Base-by-base conservation (phyloP, 2,113 vertebrate genomes). In the Hyaena hyaena region DNA sequence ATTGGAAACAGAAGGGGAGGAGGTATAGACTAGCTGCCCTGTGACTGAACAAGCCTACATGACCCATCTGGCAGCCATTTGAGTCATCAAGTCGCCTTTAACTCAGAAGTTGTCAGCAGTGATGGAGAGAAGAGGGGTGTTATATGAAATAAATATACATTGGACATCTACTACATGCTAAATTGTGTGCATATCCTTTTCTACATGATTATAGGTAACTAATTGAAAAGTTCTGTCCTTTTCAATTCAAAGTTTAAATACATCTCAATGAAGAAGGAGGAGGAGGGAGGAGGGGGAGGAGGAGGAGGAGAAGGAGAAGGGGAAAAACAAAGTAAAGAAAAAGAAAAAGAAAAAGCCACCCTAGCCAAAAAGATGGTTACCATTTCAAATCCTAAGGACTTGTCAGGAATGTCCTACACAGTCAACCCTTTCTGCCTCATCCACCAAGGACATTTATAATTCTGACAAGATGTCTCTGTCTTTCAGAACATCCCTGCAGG, bases 401-500 rank as follows among this genome's bases (percentile, higher is more conserved):
- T 97, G 83, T 92, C 95, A 88, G 80, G 39, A 88, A 90, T 26
- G 89, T 93, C 92, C 93, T 73, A 55, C 50, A 81, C 24, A 93
- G 85, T 19, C 79, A 81, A 53, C 10, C 63, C 63, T 90, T 50
- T 97, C 97, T 96, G 90, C 66, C 76, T 96, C 73, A 88, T 63
- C 68, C 87, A 92, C 88, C 45, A 92, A 96, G 93, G 81, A 96
- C 95, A 97, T 98, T 96, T 92, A 85, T 96, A 96, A 97, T 85
- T 94, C 95, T 95, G 92, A 97, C 97, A 97, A 91, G 80, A 96
- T 33, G 21, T 79, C 66, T 95, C 84, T 94, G 92, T 98, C 95
- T 96, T 97, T 97, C 88, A 87, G 81, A 96, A 92, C 73, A 95
- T 90, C 92, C 92, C 97, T 97, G 90, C 94, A 89, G 96, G 97